Base-by-base conservation (phyloP, 1,140 invertebrate species). In the Apis cerana region DNA sequence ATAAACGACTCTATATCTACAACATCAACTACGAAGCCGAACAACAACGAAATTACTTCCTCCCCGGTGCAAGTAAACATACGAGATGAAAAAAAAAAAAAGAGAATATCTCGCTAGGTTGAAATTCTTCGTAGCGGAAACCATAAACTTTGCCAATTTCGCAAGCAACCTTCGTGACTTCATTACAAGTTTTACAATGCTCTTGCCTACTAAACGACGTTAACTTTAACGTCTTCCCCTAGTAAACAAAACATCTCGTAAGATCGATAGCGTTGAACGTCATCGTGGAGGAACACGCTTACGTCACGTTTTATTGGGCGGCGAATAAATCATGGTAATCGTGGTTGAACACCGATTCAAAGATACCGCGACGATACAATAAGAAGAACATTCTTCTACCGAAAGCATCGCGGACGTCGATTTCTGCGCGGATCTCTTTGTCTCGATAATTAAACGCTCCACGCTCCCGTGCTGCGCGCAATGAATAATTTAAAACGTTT, bases 301-400 rank as follows among this genome's bases (percentile, higher is more conserved):
- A 21, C 75, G 74, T 56, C 65, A 58, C 43, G 54, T 59, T 75
- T 56, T n/a, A 80, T 56, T 56, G 5, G 56, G 5, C 15, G 48
- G 15, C 58, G 69, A 74, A 86, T 87, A 86, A 87, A 87, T 87
- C 71, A 75, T 70, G 27, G 54, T 70, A 78, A 78, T 77, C 58
- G 27, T 82, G 74, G 72, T 56, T 74, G 61, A 27, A 48, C 21
- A 33, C 21, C 52, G n/a, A 85, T 85, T 76, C 54, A 52, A 59
- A 81, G 33, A 58, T 43, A n/a, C 13, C n/a, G 43, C 59, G 43
- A 7, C 52, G 15, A 58, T n/a, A 23, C 61, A 13, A 52, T 21
- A 54, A 61, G 68, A 61, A 80, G 10, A 21, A 50, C 64, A 68
- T 78, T 78, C 75, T 48, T 78, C 11, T 48, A 10, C 65, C 54